A percentile compares a stretch with the other conserved stretches of the same genome.
Evolutionary conservation across 2,797 vertebrate species (phyloP).

Genomic region (Gila robusta): DNA sequence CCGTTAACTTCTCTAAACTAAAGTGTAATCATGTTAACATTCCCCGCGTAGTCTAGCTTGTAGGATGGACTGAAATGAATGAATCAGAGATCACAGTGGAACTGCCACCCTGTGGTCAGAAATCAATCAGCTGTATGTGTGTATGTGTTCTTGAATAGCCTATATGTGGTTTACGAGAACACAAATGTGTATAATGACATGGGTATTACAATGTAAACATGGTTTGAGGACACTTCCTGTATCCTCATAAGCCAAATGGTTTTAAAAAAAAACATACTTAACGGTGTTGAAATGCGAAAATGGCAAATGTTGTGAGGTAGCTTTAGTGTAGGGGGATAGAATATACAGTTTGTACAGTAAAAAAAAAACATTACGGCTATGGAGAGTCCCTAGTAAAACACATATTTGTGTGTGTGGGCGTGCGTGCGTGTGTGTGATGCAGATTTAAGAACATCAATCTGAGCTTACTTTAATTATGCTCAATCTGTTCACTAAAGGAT

Average conservation of each 20-base stretch:
- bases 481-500: slow-evolving; percentile 83
- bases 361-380: neutral
- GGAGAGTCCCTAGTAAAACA: neutral
- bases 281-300: too few relatives aligned
- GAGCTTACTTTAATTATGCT: slow-evolving; percentile 85
- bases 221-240: too few relatives aligned
- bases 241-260: too few relatives aligned
- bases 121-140: slow-evolving; percentile 81
- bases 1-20: neutral
- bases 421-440: slow-evolving; percentile 58
- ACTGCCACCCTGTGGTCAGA: slow-evolving; percentile 12
- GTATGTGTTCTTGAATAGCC: slow-evolving; percentile 65
- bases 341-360: neutral
- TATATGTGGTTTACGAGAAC: too few relatives aligned
- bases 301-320: neutral
- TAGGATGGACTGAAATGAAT: neutral
- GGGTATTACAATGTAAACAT: too few relatives aligned
- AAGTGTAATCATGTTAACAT: neutral
- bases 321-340: neutral
- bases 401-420: slow-evolving; percentile 77
- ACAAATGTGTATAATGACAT: too few relatives aligned
- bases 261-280: neutral
- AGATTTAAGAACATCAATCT: slow-evolving; percentile 87
- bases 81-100: slow-evolving; percentile 14
- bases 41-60: neutral